phyloP scores from a whole-genome alignment of 2,888 invertebrate genomes.

The Sinelater perroti region DNA sequence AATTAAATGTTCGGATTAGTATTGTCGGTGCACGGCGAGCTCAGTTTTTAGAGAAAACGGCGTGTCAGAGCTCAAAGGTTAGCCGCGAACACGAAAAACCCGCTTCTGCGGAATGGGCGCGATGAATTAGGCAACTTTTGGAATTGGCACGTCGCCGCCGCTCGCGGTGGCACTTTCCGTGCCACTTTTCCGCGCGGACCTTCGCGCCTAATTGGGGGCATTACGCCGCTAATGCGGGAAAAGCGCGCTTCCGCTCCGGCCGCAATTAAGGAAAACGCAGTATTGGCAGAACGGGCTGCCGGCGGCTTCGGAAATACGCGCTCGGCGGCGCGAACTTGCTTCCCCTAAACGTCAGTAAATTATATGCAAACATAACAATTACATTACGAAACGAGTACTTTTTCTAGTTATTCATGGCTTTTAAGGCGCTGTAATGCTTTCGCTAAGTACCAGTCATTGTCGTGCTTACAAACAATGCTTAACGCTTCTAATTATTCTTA shows the following conservation, averaged over 20 bases:
- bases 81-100: slow-evolving; percentile 26
- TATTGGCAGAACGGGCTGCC: slow-evolving; percentile 15
- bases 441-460: slow-evolving; percentile 37
- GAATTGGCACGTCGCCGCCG: too few species aligned
- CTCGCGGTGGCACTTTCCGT: too few species aligned
- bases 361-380: slow-evolving; percentile 48
- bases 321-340: slow-evolving; percentile 17
- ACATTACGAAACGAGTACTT: slow-evolving; percentile 51
- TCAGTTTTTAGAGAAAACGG: slow-evolving; percentile 34
- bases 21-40: slow-evolving; percentile 23
- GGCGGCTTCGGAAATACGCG: slow-evolving; percentile 5
- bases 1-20: slow-evolving; percentile 25
- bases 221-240: slow-evolving; percentile 1
- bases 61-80: slow-evolving; percentile 37
- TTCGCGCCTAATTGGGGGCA: too few species aligned
- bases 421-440: slow-evolving; percentile 42
- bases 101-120: too few species aligned
- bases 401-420: slow-evolving; percentile 48
- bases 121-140: too few species aligned
- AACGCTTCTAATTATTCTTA: slow-evolving; percentile 38
- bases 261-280: slow-evolving; percentile 21
- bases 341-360: slow-evolving; percentile 35
- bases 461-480: slow-evolving; percentile 37
- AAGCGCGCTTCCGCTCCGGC: slow-evolving; percentile 20
- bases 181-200: too few species aligned